Evolutionary conservation across 2,113 vertebrate genomes (phyloP), one percentile per base, ranked within the genome.

Genomic region (Brachyistius frenatus): DNA sequence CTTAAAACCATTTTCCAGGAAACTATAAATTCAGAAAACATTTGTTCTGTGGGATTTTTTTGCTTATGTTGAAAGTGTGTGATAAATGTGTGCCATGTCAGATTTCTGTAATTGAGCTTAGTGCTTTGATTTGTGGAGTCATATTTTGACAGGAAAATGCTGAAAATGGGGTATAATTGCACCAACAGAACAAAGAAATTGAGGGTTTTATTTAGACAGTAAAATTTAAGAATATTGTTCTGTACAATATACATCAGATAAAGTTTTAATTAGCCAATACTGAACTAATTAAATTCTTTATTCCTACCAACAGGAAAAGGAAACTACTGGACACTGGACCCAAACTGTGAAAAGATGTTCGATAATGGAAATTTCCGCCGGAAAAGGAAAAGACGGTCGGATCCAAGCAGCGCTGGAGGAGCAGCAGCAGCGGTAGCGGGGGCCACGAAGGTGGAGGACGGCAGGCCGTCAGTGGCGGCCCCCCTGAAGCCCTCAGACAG

Each of bases 331-430:
- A 99, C 97, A 5, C 87, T 99, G 81, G 98, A 99, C 82, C 98
- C 98, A 11, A 99, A 99, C 95, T 99, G 98, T 52, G 98, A 99
- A 86, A 99, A 99, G 88, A 99, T 99, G 98, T 99, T 99, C 67
- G 98, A 99, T 87, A 99, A 99, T 0, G 98, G 98, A 7, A 99
- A 99, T 82, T 99, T 99, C 89, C 96, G 98, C 2, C 88, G 98
- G 86, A 99, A 99, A 75, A 94, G 98, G 69, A 99, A 99, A 90
- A 95, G 98, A 14, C 95, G 97, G 23, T 95, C 97, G 0, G 98
- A 99, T 68, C 90, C 95, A 33, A 93, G 80, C 0, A 36, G 92
- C 0, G 55, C 66, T 0, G 88, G 91, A 0, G 52, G 87, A 89
- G 93, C 57, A 84, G 94, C 55, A 13, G 95, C 44, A 86, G 95